These are phyloP conservation scores for Pseudoatta argentina DNA, from an alignment of 1,140 invertebrate genomes.

Conservation along the genomic window DNA sequence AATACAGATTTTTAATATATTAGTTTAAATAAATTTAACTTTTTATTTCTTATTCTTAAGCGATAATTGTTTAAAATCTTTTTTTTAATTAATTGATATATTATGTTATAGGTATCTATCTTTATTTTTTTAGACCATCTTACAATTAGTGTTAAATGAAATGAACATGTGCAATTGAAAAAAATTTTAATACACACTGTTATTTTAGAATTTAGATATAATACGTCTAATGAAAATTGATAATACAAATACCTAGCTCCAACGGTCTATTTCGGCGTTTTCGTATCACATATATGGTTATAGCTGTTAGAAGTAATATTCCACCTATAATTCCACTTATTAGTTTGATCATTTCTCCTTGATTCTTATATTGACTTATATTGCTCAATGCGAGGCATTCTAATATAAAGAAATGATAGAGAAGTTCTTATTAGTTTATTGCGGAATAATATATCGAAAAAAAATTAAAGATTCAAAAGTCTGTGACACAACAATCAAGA, in stretches of 20 bases:
- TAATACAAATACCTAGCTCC: constrained; percentile 22
- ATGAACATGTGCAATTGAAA: not conserved
- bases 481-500: not conserved
- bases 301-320: constrained; percentile 32
- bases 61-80: not conserved
- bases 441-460: not conserved
- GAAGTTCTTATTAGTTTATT: not conserved
- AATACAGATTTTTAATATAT: too few relatives aligned
- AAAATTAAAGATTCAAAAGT: not conserved
- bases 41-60: constrained; percentile 3
- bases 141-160: too few relatives aligned
- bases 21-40: not conserved
- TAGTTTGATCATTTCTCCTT: not conserved
- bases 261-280: constrained; percentile 24
- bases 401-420: constrained; percentile 8
- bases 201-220: constrained; percentile 6
- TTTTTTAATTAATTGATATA: not conserved
- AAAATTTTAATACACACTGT: not conserved
- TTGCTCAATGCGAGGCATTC: constrained; percentile 9
- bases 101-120: not conserved
- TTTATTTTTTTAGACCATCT: not conserved
- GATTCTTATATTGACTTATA: not conserved
- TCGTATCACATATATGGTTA: constrained; percentile 9
- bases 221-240: not conserved
- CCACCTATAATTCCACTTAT: constrained; percentile 7